Base-by-base conservation (phyloP, 2,113 vertebrate species). In the Erpornis zantholeuca region DNA sequence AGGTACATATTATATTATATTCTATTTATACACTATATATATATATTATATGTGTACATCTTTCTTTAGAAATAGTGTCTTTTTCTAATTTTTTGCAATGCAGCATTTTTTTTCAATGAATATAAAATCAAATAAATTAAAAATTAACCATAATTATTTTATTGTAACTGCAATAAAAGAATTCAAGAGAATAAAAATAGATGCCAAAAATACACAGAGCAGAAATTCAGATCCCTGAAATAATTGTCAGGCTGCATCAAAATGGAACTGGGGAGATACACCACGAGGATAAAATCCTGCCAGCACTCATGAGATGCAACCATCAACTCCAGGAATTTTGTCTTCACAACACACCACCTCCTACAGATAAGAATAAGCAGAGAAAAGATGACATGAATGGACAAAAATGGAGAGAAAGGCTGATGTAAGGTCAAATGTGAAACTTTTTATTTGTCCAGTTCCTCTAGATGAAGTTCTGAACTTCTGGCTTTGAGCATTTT, bases 31-130 rank as follows among this genome's bases (percentile, higher is more conserved):
- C 9, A 23, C 6, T 31, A 1, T 22, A 22, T 36, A 22, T 36
- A 16, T 0, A 3, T 47, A 7, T n/a, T 60, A 36, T 9, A 9
- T n/a, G 31, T 12, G 3, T 31, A 9, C 12, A 18, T 38, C 45
- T 86, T 76, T 42, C 29, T 38, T 35, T 89, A 4, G 11, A 71
- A 56, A 7, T 33, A 47, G 23, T 4, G 1, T 4, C 9, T 72
- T 86, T 94, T 77, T 49, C 21, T 22, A 19, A 54, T 36, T 64
- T n/a, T 50, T 12, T 77, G 36, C 38, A 79, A 49, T 3, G 1
- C 15, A 75, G 15, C 7, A 3, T 9, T 54, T 78, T 80, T 95
- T 60, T 60, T 54, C 3, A 82, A 59, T 47, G 1, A 71, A 28
- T 66, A 47, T 28, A 49, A 80, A 89, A 90, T 33, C 10, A 45